Conservation (phyloP, 2,797 vertebrate species). For the Microctenopoma lineatum region DNA sequence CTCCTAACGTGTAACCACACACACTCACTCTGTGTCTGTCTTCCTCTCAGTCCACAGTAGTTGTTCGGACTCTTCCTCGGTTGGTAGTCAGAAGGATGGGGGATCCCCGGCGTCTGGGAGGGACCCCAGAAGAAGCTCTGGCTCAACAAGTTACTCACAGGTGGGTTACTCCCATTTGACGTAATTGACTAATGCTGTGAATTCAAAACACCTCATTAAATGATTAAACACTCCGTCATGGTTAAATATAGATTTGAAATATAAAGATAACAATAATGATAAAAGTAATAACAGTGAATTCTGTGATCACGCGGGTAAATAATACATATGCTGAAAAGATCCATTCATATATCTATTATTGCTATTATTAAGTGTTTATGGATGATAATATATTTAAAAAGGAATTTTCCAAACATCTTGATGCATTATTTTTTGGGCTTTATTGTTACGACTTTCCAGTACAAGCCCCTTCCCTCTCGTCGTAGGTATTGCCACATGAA, state of each 20-base stretch:
- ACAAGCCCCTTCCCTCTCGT: background rate
- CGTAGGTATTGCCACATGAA: background rate
- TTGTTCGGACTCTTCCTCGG: conserved; percentile 87
- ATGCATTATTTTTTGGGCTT: no score
- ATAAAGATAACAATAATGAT: conserved; percentile 1
- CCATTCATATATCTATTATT: no score
- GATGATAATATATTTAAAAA: no score
- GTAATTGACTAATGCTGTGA: background rate
- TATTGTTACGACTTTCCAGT: no score
- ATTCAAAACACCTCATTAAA: background rate
- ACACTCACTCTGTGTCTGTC: conserved; percentile 2
- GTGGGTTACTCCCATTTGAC: conserved; percentile 50
- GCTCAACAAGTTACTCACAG: conserved; percentile 75
- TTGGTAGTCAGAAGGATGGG: conserved; percentile 85
- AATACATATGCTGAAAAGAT: no score
- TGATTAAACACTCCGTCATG: background rate
- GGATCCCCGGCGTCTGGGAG: conserved; percentile 81
- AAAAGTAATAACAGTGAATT: background rate
- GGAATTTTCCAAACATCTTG: no score
- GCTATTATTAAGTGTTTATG: no score
- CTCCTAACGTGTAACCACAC: background rate
- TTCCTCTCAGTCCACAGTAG: conserved; percentile 81
- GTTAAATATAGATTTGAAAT: conserved; percentile 30
- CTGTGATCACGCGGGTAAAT: no score
- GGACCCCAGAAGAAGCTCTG: conserved; percentile 76